Conservation (phyloP, 2,113 vertebrate genomes). For the Ploceus nigricollis region DNA sequence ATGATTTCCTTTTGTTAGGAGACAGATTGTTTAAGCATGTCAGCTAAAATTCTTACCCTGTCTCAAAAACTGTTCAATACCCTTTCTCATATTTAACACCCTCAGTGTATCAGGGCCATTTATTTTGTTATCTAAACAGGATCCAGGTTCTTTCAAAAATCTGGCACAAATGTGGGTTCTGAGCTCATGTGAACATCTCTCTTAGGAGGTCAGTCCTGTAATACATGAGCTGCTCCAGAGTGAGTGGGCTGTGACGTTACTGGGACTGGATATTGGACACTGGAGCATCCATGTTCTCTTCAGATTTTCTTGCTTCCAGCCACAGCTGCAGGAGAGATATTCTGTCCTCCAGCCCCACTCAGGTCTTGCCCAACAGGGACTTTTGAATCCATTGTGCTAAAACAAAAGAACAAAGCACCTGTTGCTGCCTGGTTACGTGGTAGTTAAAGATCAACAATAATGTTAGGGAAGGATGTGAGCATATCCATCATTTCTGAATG, state of each 20-base stretch:
- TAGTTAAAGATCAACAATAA: conserved; percentile 2
- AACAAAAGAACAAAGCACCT: conserved; percentile 49
- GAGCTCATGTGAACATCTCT: background rate
- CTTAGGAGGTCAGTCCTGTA: background rate
- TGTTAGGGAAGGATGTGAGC: conserved; percentile 21
- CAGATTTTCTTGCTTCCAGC: background rate
- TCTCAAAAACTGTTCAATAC: background rate
- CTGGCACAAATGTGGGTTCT: background rate
- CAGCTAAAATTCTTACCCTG: background rate
- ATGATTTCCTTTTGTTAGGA: background rate
- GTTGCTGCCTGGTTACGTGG: background rate
- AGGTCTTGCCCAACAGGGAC: background rate
- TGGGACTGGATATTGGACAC: background rate
- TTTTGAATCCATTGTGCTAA: background rate
- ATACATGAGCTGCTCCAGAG: background rate
- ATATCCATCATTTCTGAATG: conserved; percentile 31
- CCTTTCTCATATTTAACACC: background rate
- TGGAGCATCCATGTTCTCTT: background rate
- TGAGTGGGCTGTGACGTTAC: background rate
- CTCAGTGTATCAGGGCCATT: background rate
- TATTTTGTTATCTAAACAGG: background rate
- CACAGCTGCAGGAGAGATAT: background rate
- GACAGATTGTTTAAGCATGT: background rate
- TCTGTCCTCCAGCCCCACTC: background rate
- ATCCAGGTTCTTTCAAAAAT: background rate